These are phyloP conservation scores for Dipodomys ordii DNA, from an alignment of 2,113 vertebrate genomes.

Conservation along the genomic window DNA sequence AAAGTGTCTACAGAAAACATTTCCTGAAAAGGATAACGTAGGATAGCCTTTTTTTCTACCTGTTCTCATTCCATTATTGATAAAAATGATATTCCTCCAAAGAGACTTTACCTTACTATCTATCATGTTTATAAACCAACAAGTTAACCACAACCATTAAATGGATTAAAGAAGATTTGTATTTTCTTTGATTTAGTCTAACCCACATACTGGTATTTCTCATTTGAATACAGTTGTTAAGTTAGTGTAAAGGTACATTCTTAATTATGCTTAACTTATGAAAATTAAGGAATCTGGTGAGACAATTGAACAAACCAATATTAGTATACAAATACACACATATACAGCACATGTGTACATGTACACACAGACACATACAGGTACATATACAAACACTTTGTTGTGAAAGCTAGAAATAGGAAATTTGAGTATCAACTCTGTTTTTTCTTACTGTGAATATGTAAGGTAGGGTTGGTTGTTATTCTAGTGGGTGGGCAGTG, in stretches of 20 bases:
- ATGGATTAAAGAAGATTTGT: neutral
- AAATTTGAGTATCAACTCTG: neutral
- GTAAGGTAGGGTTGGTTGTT: neutral
- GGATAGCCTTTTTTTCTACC: neutral
- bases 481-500: neutral
- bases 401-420: neutral
- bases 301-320: no score
- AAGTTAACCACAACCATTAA: neutral
- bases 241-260: neutral
- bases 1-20: neutral
- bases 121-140: neutral
- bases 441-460: neutral
- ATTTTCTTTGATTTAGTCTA: neutral
- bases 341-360: no score
- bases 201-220: neutral
- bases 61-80: neutral
- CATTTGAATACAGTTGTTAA: neutral
- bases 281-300: no score
- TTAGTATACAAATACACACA: no score
- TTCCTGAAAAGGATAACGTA: neutral
- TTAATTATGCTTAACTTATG: neutral
- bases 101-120: neutral
- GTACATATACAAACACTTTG: neutral
- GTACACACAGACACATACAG: no score
- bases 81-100: neutral